phyloP scores from a whole-genome alignment of 2,888 invertebrate genomes.

The Amphipoea lucens region DNA sequence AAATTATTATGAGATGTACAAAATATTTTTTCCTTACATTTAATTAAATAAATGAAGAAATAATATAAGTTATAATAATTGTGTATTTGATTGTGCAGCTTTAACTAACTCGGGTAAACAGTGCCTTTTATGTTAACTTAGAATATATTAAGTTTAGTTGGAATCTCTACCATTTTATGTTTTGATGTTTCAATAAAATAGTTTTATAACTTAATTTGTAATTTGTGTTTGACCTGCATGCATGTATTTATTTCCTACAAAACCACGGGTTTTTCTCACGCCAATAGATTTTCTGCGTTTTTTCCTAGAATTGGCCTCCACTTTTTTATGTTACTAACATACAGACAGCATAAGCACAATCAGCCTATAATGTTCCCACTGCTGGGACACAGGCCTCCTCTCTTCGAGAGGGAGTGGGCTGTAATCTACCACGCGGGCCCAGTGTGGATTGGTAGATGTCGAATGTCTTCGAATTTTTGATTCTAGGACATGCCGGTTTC shows the following conservation, averaged over 20 bases:
- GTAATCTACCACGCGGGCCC: no score
- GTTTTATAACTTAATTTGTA: background rate
- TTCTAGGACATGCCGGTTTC: no score
- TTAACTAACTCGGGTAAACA: conserved; percentile 57
- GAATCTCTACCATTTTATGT: conserved; percentile 48
- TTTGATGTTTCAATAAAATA: conserved; percentile 60
- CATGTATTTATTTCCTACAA: background rate
- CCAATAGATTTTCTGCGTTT: background rate
- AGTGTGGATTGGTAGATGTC: background rate
- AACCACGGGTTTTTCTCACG: background rate
- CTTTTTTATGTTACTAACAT: background rate
- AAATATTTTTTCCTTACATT: conserved; percentile 2
- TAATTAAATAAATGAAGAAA: background rate
- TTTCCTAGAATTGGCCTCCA: background rate
- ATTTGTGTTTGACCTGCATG: background rate
- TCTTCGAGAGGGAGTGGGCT: no score
- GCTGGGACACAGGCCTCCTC: background rate
- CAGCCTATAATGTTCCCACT: background rate
- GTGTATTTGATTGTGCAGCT: conserved; percentile 62
- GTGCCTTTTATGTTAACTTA: conserved; percentile 55
- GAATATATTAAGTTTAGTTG: conserved; percentile 40
- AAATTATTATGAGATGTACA: conserved; percentile 32
- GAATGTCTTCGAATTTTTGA: no score
- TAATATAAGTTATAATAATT: conserved; percentile 42
- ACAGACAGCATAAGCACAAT: background rate